These are phyloP conservation scores for Phalacrocorax carbo DNA, from an alignment of 2,113 vertebrate species.

Conservation along the genomic window DNA sequence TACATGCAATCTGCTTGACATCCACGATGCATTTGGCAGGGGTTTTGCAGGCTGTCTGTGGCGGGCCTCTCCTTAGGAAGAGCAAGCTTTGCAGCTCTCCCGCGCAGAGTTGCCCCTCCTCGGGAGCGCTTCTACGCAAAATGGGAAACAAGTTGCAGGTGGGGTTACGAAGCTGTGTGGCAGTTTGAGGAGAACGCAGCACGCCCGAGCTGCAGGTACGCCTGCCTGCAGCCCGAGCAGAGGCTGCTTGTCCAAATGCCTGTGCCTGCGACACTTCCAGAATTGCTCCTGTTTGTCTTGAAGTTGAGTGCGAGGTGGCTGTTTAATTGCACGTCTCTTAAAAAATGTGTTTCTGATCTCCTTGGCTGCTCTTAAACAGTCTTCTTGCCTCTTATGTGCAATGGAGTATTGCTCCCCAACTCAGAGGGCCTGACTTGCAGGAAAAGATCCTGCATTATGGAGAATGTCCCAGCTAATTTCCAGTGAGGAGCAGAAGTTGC, in stretches of 20 bases:
- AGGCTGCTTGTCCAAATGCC: too few species aligned
- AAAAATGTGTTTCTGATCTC: neutral
- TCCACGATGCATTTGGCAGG: accelerated
- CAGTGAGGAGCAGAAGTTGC: neutral
- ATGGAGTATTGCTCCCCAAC: neutral
- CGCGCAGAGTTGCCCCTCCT: neutral
- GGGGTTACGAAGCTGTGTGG: neutral
- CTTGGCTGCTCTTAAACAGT: neutral
- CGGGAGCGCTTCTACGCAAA: neutral
- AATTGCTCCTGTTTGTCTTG: neutral
- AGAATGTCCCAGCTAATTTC: neutral
- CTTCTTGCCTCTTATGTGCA: neutral
- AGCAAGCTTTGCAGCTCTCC: neutral
- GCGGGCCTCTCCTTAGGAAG: neutral
- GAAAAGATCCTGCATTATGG: neutral
- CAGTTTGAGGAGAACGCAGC: neutral
- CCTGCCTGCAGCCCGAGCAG: neutral
- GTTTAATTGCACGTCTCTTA: neutral
- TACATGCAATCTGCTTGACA: neutral
- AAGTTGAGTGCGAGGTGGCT: neutral
- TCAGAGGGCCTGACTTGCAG: neutral
- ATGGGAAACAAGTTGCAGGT: neutral
- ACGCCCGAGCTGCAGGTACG: neutral
- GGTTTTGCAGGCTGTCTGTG: neutral
- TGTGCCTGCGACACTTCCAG: neutral